Percentiles rank a stretch among this genome's conserved stretches.
Evolutionary conservation across 2,797 vertebrate genomes (phyloP).

Genomic region (Distichodus sexfasciatus): DNA sequence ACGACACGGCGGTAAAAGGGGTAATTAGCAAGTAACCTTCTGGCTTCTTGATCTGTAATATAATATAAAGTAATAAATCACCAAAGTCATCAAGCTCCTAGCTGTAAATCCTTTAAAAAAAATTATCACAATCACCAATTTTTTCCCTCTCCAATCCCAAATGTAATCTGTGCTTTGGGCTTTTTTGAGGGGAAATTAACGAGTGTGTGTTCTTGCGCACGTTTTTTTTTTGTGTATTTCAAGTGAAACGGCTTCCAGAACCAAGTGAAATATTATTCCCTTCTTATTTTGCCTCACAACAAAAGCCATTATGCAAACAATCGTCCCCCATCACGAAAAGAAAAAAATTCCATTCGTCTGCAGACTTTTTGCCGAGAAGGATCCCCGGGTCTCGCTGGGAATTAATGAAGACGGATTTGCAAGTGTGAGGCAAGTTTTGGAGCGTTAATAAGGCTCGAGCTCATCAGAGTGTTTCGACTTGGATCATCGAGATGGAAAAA

Average conservation of each 20-base stretch:
- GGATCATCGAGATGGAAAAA: no score
- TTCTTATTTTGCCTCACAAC: not conserved
- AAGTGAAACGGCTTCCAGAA: not conserved
- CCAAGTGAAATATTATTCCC: not conserved
- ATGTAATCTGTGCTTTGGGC: slow-evolving; percentile 2
- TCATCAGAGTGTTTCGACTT: not conserved
- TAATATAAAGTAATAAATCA: slow-evolving; percentile 21
- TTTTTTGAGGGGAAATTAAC: not conserved
- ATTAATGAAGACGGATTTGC: not conserved
- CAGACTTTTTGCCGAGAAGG: not conserved
- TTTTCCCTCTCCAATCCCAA: not conserved
- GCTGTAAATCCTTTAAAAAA: not conserved
- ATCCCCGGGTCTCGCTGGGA: not conserved
- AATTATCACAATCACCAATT: slow-evolving; percentile 11
- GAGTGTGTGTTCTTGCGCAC: no score
- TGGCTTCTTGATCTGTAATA: slow-evolving; percentile 22
- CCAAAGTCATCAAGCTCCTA: slow-evolving; percentile 11
- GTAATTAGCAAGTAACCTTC: slow-evolving; percentile 26
- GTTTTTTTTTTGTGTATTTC: not conserved
- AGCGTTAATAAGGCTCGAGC: not conserved
- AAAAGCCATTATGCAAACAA: slow-evolving; percentile 3
- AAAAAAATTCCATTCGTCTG: slow-evolving; percentile 3
- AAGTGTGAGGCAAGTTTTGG: not conserved
- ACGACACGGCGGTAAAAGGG: not conserved
- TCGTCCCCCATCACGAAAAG: no score